These are phyloP conservation scores for Aphodius sticticus DNA, from an alignment of 2,888 invertebrate genomes.

Conservation along the genomic window DNA sequence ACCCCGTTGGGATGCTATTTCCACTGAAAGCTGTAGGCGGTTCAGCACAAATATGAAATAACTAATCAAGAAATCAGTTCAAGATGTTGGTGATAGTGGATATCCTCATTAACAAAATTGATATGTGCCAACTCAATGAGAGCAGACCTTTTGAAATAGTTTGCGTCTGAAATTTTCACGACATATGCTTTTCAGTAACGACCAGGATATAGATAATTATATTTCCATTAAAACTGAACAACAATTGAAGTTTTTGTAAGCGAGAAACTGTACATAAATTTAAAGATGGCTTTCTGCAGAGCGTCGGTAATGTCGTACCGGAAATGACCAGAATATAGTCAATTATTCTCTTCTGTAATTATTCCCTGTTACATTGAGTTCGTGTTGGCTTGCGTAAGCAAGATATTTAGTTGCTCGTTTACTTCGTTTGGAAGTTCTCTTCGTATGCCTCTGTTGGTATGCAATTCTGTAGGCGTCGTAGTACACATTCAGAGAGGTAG, in stretches of 20 bases:
- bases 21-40: background rate
- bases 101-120: no score
- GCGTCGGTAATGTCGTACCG: background rate
- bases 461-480: conserved; percentile 16
- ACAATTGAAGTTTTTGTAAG: background rate
- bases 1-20: background rate
- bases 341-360: background rate
- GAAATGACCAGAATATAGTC: conserved; percentile 6
- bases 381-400: background rate
- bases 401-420: background rate
- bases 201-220: conserved; percentile 8
- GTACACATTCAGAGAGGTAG: background rate
- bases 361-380: background rate
- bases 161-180: background rate
- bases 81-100: no score
- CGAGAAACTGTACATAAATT: background rate
- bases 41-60: background rate
- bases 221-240: conserved; percentile 9
- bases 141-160: background rate
- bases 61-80: background rate
- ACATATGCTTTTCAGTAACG: background rate
- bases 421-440: background rate
- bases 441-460: conserved; percentile 14
- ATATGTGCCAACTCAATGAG: no score
- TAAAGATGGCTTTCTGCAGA: background rate